phyloP scores from a whole-genome alignment of 2,888 invertebrate species.

The Muschampia plurimacula region DNA sequence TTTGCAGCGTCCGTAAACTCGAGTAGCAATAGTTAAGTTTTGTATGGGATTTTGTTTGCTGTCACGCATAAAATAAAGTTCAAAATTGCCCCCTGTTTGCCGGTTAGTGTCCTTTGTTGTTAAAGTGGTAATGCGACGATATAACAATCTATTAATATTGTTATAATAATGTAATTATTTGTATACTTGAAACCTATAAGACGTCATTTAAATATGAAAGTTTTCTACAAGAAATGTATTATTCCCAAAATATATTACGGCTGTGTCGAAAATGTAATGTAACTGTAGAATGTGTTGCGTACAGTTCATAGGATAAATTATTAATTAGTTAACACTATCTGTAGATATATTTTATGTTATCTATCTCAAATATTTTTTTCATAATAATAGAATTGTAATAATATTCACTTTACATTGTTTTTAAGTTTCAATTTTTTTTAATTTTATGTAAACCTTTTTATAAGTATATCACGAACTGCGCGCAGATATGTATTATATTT shows the following conservation, averaged over 20 bases:
- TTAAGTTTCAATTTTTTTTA: no score
- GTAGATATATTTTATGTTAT: neutral
- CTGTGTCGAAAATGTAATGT: constrained; percentile 51
- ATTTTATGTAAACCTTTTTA: neutral
- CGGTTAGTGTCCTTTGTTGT: no score
- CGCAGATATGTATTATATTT: neutral
- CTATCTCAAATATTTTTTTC: neutral
- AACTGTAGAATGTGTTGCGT: constrained; percentile 11
- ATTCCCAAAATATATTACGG: constrained; percentile 53
- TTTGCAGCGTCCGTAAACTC: no score
- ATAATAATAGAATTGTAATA: neutral
- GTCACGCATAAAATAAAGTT: no score
- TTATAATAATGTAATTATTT: no score
- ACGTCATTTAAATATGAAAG: neutral
- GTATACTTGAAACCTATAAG: no score
- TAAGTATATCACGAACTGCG: neutral
- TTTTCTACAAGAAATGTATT: constrained; percentile 31
- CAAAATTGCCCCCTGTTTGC: no score
- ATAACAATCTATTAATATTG: no score
- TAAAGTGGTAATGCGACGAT: no score
- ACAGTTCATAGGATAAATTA: neutral
- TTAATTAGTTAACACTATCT: neutral
- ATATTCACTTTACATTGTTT: neutral
- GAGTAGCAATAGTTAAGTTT: no score
- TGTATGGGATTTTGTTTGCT: no score